phyloP scores from a whole-genome alignment of 2,888 invertebrate species.

The Molorchus minor region DNA sequence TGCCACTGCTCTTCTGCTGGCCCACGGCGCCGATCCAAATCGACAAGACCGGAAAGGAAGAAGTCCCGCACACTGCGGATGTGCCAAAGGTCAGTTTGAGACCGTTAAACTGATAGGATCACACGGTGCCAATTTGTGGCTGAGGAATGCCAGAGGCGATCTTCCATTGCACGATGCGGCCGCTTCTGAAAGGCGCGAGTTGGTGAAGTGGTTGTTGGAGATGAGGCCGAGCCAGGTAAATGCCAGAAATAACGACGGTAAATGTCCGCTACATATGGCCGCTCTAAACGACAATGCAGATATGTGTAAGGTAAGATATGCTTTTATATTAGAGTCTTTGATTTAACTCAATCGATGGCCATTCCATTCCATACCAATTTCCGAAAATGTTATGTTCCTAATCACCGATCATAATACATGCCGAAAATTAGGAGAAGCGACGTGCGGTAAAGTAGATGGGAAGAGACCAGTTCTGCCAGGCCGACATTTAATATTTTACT shows the following conservation, averaged over 20 bases:
- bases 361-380: too few relatives aligned
- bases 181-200: constrained; percentile 86
- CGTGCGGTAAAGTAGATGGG: too few relatives aligned
- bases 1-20: constrained; percentile 88
- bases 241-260: constrained; percentile 91
- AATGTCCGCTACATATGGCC: constrained; percentile 92
- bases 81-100: constrained; percentile 90
- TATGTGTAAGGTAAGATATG: constrained; percentile 76
- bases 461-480: too few relatives aligned
- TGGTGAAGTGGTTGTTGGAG: constrained; percentile 87
- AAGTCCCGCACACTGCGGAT: constrained; percentile 93
- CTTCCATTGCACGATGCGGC: constrained; percentile 96
- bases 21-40: constrained; percentile 90
- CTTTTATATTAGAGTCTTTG: neutral
- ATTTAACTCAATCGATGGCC: too few relatives aligned
- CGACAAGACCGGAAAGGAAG: constrained; percentile 92
- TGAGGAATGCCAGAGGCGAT: constrained; percentile 92
- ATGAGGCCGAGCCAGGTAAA: constrained; percentile 85
- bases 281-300: constrained; percentile 94
- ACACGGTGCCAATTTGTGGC: constrained; percentile 89
- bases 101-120: constrained; percentile 73
- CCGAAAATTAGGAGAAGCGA: too few relatives aligned
- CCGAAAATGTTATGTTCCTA: too few relatives aligned
- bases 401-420: too few relatives aligned
- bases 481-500: too few relatives aligned